phyloP scores from a whole-genome alignment of 2,888 invertebrate genomes.

The Dione juno region DNA sequence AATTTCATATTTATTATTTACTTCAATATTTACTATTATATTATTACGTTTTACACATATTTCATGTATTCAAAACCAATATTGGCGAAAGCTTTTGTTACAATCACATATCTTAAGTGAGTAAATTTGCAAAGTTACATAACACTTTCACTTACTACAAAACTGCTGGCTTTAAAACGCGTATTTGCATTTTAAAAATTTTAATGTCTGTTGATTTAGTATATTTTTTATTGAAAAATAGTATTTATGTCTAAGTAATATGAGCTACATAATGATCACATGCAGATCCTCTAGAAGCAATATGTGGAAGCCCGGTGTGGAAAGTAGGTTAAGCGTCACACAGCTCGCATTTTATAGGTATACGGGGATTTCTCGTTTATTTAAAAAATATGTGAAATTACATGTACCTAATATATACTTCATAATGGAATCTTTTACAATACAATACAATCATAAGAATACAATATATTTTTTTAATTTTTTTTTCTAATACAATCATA shows the following conservation, averaged over 20 bases:
- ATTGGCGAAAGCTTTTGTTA: background rate
- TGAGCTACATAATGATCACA: slow-evolving; percentile 40
- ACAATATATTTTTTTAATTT: too few relatives aligned
- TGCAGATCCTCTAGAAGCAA: slow-evolving; percentile 56
- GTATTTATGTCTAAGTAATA: slow-evolving; percentile 59
- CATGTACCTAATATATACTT: slow-evolving; percentile 37
- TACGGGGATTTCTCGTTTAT: slow-evolving; percentile 70
- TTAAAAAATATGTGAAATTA: slow-evolving; percentile 56
- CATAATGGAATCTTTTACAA: too few relatives aligned
- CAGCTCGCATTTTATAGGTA: slow-evolving; percentile 76
- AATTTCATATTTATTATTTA: too few relatives aligned
- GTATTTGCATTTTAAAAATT: slow-evolving; percentile 69
- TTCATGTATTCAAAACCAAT: background rate
- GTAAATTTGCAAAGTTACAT: slow-evolving; percentile 76
- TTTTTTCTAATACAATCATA: slow-evolving; percentile 17
- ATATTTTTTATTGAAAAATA: slow-evolving; percentile 52
- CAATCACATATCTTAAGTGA: slow-evolving; percentile 13
- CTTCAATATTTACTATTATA: background rate
- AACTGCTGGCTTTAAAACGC: slow-evolving; percentile 71
- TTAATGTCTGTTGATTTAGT: slow-evolving; percentile 56
- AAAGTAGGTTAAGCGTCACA: slow-evolving; percentile 81
- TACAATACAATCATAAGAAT: too few relatives aligned
- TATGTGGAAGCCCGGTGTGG: slow-evolving; percentile 74
- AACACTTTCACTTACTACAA: slow-evolving; percentile 76
- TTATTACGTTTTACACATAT: background rate